Evolutionary conservation across 1,140 invertebrate species (phyloP).

Genomic region (Bactericera cockerelli): DNA sequence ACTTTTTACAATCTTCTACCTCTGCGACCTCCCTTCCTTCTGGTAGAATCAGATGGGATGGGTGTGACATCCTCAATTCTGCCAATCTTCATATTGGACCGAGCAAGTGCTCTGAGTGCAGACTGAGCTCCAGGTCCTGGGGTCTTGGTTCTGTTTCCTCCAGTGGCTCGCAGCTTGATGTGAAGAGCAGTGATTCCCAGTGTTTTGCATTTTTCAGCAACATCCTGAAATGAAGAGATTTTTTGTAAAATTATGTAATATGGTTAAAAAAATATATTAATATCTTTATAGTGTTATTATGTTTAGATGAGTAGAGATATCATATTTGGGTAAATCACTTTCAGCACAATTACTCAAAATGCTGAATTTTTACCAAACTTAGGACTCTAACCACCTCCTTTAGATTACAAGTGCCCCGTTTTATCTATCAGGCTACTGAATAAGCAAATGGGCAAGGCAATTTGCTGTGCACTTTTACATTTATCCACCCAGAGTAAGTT

Average conservation of each 20-base stretch:
- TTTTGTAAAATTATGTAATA: slow-evolving; percentile 3
- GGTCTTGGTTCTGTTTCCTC: slow-evolving; percentile 95
- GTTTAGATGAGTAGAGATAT: no score
- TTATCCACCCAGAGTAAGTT: no score
- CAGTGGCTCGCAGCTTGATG: slow-evolving; percentile 95
- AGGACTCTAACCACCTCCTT: no score
- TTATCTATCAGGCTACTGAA: no score
- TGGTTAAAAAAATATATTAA: no score
- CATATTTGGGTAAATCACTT: no score
- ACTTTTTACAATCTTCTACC: slow-evolving; percentile 85
- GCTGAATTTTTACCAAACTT: no score
- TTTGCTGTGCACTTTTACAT: no score
- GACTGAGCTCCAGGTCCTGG: slow-evolving; percentile 98
- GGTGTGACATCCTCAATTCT: slow-evolving; percentile 99
- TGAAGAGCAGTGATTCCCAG: slow-evolving; percentile 95
- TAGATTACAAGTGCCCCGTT: no score
- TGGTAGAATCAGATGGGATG: slow-evolving; percentile 95
- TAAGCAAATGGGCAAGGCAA: no score
- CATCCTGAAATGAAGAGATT: slow-evolving; percentile 56
- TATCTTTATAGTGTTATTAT: no score
- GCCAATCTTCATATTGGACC: slow-evolving; percentile 98
- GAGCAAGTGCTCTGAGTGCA: slow-evolving; percentile 89
- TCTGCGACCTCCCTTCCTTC: slow-evolving; percentile 98
- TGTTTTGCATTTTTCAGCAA: slow-evolving; percentile 94
- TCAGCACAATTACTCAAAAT: no score